Conservation (phyloP, 2,888 invertebrate species). For the Parnassius mnemosyne region DNA sequence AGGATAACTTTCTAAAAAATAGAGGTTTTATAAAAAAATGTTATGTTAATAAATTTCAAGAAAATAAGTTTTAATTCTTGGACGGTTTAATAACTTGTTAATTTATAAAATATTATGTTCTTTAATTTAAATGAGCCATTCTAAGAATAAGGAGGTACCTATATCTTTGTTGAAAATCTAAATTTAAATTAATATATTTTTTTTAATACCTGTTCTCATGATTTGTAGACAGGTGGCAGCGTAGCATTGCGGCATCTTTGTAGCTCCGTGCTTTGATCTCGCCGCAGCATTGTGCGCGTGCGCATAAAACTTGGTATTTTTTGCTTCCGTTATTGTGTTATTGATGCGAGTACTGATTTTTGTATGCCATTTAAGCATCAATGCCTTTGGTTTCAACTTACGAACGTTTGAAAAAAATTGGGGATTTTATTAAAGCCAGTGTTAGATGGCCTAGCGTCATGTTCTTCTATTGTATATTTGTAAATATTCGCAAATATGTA, state of each 20-base stretch:
- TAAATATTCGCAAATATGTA: not conserved
- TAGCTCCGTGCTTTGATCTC: constrained; percentile 55
- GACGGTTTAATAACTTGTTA: not conserved
- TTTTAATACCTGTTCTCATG: constrained; percentile 67
- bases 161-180: constrained; percentile 14
- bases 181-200: constrained; percentile 27
- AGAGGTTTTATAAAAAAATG: too few relatives aligned
- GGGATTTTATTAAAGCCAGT: constrained; percentile 5
- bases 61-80: too few relatives aligned
- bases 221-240: constrained; percentile 75
- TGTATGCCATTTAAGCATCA: constrained; percentile 55
- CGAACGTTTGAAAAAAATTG: constrained; percentile 22
- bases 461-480: constrained; percentile 5
- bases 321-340: constrained; percentile 54
- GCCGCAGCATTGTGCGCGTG: constrained; percentile 73
- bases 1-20: too few relatives aligned
- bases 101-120: not conserved
- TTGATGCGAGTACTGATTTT: constrained; percentile 53
- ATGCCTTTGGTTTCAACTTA: constrained; percentile 40
- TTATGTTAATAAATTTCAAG: too few relatives aligned
- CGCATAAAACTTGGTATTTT: constrained; percentile 50
- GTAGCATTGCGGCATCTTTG: constrained; percentile 67
- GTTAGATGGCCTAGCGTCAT: constrained; percentile 6
- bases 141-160: not conserved
- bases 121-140: not conserved